Evolutionary conservation across 2,888 invertebrate species (phyloP), one percentile per base, ranked within the genome.

Genomic region (Hirtodrosophila histrioides): DNA sequence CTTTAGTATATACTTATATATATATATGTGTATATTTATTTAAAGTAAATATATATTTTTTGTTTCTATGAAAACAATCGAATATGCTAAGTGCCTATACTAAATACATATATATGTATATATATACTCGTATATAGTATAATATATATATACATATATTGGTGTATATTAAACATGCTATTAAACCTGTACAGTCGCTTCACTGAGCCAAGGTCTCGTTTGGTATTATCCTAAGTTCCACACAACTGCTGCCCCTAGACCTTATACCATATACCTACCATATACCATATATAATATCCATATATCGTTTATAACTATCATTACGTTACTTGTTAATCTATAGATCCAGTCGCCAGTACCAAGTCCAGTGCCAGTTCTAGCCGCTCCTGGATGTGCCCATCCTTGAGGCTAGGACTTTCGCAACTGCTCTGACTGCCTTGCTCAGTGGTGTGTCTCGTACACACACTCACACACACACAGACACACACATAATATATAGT

Each of bases 31-130:
- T 57, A 51, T 55, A 51, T 57, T 67, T 50, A 64, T 69, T 69
- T 69, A 63, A 73, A 60, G 45, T 53, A 57, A 60, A 55, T 51
- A 69, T 51, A 69, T 64, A 58, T 73, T 61, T 70, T 74, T 84
- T 84, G 78, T 82, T 77, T 82, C 79, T 82, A 82, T 77, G 63
- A 80, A 82, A 78, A 84, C 81, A 78, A 79, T 73, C 84, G 81
- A 84, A 86, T 84, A 83, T 78, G 84, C 78, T 86, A 84, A 83
- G 86, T 85, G 85, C 75, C 80, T 82, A 83, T 76, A 76, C 78
- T 75, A 85, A 69, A 76, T 55, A 64, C 62, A 55, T 64, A 58
- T 64, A 62, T 55, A 64, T 44, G 55, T 57, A 58, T 56, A 66
- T 63, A 64, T 64, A 49, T 41, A 45, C 55, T 35, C 58, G 51